Evolutionary conservation across 2,113 vertebrate species (phyloP), one percentile per base, ranked within the genome.

Genomic region (Orcinus orca): DNA sequence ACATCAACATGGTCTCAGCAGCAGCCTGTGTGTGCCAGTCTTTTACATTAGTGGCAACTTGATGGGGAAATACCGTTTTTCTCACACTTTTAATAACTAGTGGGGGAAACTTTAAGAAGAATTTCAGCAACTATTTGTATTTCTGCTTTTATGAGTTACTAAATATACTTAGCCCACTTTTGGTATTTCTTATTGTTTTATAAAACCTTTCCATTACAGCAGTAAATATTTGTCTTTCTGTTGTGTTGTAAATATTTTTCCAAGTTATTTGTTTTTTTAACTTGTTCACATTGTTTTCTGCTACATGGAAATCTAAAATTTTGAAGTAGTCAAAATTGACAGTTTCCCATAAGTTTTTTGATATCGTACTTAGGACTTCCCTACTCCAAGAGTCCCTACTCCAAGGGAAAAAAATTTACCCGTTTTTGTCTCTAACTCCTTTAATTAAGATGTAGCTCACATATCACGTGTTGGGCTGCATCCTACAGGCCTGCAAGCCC

Each of bases 131-230:
- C 55, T 65, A 2, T 63, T 70, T 68, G 11, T 55, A 41, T 77
- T 85, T 71, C 14, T 65, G 31, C 63, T 79, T 63, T 65, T 83
- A n/a, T 90, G 41, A 88, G 53, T 79, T 93, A 79, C 41, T 81
- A 70, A 70, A 65, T 14, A 20, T 9, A n/a, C 36, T 41, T 62
- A 8, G 38, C 38, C 15, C 79, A 12, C 7, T 18, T 82, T 55
- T 65, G 44, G 23, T 47, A 58, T 65, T 93, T 80, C 31, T 44
- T 44, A 63, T 60, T 50, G 62, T 79, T 85, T 81, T 60, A 55
- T 91, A 70, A 67, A 81, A 58, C 41, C 36, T 67, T 2, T 53
- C 38, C 53, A 21, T 80, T 86, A 47, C 65, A 33, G 55, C 68
- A 60, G 21, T 68, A 90, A 79, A 20, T 83, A 20, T 70, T 41